These are phyloP conservation scores for Lutjanus campechanus DNA, from an alignment of 2,797 vertebrate species.

Conservation along the genomic window DNA sequence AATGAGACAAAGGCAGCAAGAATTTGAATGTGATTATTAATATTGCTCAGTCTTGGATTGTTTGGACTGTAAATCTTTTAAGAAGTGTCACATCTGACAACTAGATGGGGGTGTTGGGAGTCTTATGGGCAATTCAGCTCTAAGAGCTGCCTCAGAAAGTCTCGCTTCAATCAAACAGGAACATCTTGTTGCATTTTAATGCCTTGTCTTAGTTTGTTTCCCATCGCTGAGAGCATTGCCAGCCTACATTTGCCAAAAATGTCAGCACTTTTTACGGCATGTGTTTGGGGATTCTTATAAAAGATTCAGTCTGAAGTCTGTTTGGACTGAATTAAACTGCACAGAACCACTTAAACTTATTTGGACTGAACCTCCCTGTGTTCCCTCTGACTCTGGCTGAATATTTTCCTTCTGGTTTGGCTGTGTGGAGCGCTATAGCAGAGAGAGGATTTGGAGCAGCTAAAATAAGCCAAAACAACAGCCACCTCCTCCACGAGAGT, in stretches of 20 bases:
- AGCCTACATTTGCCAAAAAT: constrained; percentile 50
- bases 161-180: constrained; percentile 44
- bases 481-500: constrained; percentile 65
- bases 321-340: constrained; percentile 56
- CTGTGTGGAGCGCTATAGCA: constrained; percentile 42
- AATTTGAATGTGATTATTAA: background rate
- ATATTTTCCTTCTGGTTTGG: constrained; percentile 62
- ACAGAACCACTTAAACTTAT: constrained; percentile 55
- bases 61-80: constrained; percentile 14
- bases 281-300: constrained; percentile 61
- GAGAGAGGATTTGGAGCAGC: constrained; percentile 67
- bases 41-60: background rate
- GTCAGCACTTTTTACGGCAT: constrained; percentile 55
- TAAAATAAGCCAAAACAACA: constrained; percentile 78
- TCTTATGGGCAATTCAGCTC: constrained; percentile 5
- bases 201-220: constrained; percentile 39
- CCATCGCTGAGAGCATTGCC: constrained; percentile 38
- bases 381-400: constrained; percentile 47
- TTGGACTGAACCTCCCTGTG: constrained; percentile 41
- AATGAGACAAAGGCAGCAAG: background rate
- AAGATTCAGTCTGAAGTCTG: constrained; percentile 66
- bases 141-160: constrained; percentile 24
- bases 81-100: constrained; percentile 19
- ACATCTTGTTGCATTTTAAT: constrained; percentile 57
- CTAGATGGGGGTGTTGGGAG: background rate